A percentile compares a stretch with the other conserved stretches of the same genome.
Conservation (phyloP, 2,888 invertebrate genomes). For the Globia sparganii region DNA sequence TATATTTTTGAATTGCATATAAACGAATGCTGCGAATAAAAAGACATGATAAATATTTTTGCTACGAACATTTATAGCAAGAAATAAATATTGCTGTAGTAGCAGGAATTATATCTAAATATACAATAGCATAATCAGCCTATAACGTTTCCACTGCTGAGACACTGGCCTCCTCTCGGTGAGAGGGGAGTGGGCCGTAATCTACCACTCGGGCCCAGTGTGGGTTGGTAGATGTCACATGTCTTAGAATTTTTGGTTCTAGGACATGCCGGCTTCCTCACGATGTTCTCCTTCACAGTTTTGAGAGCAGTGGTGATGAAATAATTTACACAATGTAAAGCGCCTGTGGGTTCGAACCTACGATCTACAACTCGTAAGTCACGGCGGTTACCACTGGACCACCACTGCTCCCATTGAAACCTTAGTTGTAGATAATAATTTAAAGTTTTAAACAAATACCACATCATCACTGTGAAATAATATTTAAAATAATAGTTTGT, state of each 20-base stretch:
- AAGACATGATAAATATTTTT: conserved; percentile 6
- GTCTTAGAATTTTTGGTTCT: background rate
- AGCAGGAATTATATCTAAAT: background rate
- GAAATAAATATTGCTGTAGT: background rate
- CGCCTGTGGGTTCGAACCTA: background rate
- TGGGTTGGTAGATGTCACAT: background rate
- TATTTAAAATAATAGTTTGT: conserved; percentile 65
- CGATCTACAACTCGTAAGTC: background rate
- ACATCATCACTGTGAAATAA: conserved; percentile 83
- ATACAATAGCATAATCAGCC: background rate
- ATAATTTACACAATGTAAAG: background rate
- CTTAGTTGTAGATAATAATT: conserved; percentile 55
- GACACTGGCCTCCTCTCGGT: background rate
- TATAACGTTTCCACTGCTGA: background rate
- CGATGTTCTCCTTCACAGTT: background rate
- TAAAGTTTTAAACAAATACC: conserved; percentile 70
- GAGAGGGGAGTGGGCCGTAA: background rate
- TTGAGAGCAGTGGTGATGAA: background rate
- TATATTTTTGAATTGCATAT: conserved; percentile 1
- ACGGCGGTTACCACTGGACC: background rate
- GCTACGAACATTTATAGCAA: conserved; percentile 7
- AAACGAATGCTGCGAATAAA: background rate
- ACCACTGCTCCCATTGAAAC: conserved; percentile 18
- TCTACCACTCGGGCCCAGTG: background rate
- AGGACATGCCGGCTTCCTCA: background rate